Percentiles rank a stretch among this genome's conserved stretches.
phyloP scores from a whole-genome alignment of 2,113 vertebrate species.

The Ailurus styani region DNA sequence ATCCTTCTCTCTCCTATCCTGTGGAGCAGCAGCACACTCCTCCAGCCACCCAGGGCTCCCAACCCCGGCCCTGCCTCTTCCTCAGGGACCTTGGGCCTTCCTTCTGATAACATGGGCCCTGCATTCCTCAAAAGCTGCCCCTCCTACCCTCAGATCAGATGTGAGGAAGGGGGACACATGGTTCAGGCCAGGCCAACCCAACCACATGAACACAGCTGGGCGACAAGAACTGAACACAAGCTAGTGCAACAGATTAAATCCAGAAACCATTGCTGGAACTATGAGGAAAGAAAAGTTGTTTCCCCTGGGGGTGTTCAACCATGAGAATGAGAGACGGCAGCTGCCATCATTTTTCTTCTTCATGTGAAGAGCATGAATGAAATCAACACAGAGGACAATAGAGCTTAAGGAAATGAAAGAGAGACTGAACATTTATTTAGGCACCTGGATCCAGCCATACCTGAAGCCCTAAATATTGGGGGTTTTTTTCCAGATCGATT shows the following conservation, averaged over 20 bases:
- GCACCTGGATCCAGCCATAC: background rate
- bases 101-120: background rate
- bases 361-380: background rate
- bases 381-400: background rate
- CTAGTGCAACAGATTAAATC: background rate
- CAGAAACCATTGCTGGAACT: background rate
- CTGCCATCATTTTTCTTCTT: background rate
- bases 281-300: background rate
- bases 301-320: background rate
- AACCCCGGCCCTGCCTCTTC: background rate
- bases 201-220: background rate
- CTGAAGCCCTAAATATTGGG: background rate
- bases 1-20: background rate
- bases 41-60: background rate
- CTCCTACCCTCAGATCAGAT: too few species aligned
- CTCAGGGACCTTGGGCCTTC: fast-evolving
- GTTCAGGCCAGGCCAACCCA: background rate
- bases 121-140: background rate
- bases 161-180: background rate
- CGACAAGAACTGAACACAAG: background rate
- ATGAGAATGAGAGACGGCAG: background rate
- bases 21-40: background rate
- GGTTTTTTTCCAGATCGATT: background rate
- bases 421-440: background rate
- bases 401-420: background rate